Percentiles rank a stretch among this genome's conserved stretches.
These are phyloP conservation scores for Palythoa grandis DNA, from an alignment of 92 coral and sea anemone species.

Conservation along the genomic window DNA sequence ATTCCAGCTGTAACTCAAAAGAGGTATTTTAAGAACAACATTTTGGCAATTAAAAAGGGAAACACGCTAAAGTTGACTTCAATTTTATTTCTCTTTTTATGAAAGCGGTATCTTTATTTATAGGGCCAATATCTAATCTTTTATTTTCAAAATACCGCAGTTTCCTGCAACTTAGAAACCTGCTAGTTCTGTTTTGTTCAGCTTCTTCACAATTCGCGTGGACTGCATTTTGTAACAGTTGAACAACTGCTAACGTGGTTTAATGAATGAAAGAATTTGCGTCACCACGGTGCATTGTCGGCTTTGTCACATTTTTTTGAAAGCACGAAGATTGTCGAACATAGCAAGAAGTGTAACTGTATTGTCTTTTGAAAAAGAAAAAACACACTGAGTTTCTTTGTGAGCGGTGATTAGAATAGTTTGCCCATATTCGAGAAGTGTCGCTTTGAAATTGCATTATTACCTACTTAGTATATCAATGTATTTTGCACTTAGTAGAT, in stretches of 20 bases:
- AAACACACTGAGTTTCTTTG: background rate
- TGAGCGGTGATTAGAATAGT: background rate
- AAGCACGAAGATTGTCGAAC: too few relatives aligned
- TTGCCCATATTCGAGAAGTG: background rate
- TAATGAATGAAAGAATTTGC: background rate
- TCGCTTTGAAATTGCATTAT: background rate
- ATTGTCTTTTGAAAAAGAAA: background rate
- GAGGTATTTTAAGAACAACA: background rate
- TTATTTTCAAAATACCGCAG: constrained; percentile 20
- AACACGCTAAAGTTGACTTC: background rate
- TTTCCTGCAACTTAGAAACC: background rate
- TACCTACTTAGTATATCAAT: too few relatives aligned
- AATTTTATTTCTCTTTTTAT: background rate
- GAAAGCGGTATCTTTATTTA: background rate
- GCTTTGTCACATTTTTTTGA: too few relatives aligned
- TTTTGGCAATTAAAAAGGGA: background rate
- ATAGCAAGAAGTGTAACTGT: background rate
- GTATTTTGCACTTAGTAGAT: background rate
- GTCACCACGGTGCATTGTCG: background rate
- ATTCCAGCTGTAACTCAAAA: background rate
- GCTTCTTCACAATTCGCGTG: background rate
- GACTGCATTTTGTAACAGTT: background rate
- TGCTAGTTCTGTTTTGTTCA: background rate
- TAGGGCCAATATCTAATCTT: constrained; percentile 26
- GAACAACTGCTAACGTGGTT: background rate